Percentiles rank a stretch among this genome's conserved stretches.
These are phyloP conservation scores for Erpetoichthys calabaricus DNA, from an alignment of 2,797 vertebrate species.

Conservation along the genomic window DNA sequence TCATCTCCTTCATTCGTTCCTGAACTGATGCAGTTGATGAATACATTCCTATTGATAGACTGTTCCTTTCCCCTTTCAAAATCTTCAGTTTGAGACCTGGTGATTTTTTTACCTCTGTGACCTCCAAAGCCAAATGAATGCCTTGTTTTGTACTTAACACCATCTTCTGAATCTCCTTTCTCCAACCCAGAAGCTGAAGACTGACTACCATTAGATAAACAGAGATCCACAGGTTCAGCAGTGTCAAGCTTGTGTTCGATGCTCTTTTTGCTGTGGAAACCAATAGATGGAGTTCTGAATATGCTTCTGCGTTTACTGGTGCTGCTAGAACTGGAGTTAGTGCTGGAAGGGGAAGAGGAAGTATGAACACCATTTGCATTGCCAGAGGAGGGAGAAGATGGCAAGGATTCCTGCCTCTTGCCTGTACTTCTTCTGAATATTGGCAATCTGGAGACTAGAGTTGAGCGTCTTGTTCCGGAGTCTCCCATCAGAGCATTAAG, in stretches of 20 bases:
- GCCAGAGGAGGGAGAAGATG: conserved; percentile 86
- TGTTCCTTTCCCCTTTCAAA: conserved; percentile 67
- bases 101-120: conserved; percentile 77
- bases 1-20: conserved; percentile 82
- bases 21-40: conserved; percentile 92
- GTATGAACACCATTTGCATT: conserved; percentile 73
- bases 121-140: conserved; percentile 76
- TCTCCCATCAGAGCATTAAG: conserved; percentile 71
- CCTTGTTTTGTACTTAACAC: conserved; percentile 55
- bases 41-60: conserved; percentile 73
- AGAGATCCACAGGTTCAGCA: conserved; percentile 33
- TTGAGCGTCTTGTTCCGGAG: conserved; percentile 74
- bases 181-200: conserved; percentile 41
- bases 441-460: conserved; percentile 87
- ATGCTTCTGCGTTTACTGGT: conserved; percentile 84
- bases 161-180: conserved; percentile 46
- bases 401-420: conserved; percentile 81
- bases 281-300: conserved; percentile 82
- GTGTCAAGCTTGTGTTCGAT: conserved; percentile 55
- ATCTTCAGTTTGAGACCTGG: conserved; percentile 81
- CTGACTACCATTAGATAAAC: conserved; percentile 48
- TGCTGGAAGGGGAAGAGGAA: conserved; percentile 84
- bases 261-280: conserved; percentile 72
- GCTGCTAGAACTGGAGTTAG: conserved; percentile 92
- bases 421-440: conserved; percentile 85